Conservation (phyloP, 2,888 invertebrate genomes). For the Hedya salicella region DNA sequence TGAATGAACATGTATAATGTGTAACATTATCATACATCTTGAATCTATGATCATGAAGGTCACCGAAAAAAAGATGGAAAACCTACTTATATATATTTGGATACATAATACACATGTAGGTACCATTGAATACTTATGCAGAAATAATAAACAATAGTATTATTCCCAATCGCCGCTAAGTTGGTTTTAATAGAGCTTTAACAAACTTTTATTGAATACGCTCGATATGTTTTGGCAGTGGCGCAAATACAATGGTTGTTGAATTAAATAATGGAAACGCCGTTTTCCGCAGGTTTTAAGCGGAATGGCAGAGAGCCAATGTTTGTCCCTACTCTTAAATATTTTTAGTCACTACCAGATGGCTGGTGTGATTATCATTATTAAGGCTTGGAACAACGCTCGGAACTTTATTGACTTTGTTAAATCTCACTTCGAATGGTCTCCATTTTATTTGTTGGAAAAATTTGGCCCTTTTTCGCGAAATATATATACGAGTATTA, state of each 20-base stretch:
- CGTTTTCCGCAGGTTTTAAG: slow-evolving; percentile 75
- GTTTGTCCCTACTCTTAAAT: slow-evolving; percentile 56
- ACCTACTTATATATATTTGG: too few relatives aligned
- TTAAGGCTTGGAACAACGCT: slow-evolving; percentile 17
- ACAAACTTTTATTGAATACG: slow-evolving; percentile 57
- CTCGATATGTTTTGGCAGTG: slow-evolving; percentile 73
- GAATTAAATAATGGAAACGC: slow-evolving; percentile 80
- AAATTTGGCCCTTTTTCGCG: background rate
- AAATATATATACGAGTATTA: too few relatives aligned
- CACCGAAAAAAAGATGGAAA: too few relatives aligned
- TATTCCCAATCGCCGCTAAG: slow-evolving; percentile 17
- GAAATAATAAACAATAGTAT: slow-evolving; percentile 1
- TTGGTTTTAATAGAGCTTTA: slow-evolving; percentile 45
- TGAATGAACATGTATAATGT: too few relatives aligned
- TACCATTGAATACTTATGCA: too few relatives aligned
- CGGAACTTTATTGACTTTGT: slow-evolving; percentile 15
- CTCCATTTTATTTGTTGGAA: background rate
- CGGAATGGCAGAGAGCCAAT: slow-evolving; percentile 74
- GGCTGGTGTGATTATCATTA: slow-evolving; percentile 40
- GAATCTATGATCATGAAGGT: too few relatives aligned
- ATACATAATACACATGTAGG: too few relatives aligned
- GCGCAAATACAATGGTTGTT: slow-evolving; percentile 76
- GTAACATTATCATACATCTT: too few relatives aligned
- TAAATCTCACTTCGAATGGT: background rate
- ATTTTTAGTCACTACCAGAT: slow-evolving; percentile 50